Evolutionary conservation across 1,140 invertebrate genomes (phyloP).

Genomic region (Lepidotrigona ventralis): DNA sequence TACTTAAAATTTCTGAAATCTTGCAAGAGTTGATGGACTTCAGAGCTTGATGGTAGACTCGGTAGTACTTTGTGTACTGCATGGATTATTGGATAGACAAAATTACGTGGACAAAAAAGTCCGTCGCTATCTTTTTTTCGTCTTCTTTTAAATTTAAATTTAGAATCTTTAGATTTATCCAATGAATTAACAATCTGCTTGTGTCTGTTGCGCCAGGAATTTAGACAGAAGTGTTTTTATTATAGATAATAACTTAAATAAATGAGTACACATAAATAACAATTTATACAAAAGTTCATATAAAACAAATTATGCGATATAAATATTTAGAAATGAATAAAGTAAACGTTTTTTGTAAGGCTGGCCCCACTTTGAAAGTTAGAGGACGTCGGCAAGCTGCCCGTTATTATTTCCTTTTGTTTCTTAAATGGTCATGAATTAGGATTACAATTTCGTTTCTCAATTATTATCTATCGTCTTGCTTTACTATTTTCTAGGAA

Average conservation of each 20-base stretch:
- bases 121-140: neutral
- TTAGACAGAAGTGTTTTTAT: neutral
- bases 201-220: neutral
- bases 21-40: neutral
- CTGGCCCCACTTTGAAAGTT: slow-evolving; percentile 4
- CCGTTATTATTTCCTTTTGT: neutral
- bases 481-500: slow-evolving; percentile 36
- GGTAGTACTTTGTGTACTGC: neutral
- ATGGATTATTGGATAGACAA: neutral
- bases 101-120: neutral
- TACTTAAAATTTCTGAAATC: neutral
- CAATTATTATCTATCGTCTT: neutral
- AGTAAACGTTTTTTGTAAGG: neutral
- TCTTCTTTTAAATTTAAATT: neutral
- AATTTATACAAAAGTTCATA: slow-evolving; percentile 3
- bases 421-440: neutral
- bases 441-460: neutral
- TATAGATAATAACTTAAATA: neutral
- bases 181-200: neutral
- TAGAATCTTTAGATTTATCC: neutral
- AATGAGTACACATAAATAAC: slow-evolving; percentile 2
- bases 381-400: slow-evolving; percentile 1
- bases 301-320: neutral
- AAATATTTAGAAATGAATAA: neutral
- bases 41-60: neutral